Evolutionary conservation across 2,113 vertebrate species (phyloP).

Genomic region (Lynx canadensis): DNA sequence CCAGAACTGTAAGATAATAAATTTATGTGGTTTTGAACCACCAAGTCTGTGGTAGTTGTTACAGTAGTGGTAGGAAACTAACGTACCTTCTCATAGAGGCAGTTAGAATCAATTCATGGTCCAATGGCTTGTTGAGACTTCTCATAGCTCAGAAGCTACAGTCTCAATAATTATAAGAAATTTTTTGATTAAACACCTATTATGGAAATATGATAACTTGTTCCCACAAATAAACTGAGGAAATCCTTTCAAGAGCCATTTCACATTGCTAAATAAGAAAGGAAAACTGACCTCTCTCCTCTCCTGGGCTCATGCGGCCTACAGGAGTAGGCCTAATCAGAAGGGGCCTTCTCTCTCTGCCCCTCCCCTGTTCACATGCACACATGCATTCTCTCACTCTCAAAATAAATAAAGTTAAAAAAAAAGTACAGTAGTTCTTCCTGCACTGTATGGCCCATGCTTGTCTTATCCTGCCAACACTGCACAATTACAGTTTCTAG

Average conservation of each 20-base stretch:
- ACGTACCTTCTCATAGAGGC: neutral
- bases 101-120: neutral
- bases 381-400: too few relatives aligned
- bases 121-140: neutral
- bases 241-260: neutral
- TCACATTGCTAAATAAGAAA: neutral
- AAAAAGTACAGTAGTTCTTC: neutral
- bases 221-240: neutral
- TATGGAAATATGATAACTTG: neutral
- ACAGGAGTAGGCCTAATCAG: neutral
- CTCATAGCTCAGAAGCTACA: neutral
- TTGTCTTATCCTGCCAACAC: neutral
- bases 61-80: neutral
- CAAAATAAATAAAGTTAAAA: too few relatives aligned
- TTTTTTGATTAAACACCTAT: neutral
- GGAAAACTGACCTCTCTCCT: neutral
- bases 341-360: too few relatives aligned
- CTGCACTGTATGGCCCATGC: accelerated
- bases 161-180: neutral
- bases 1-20: neutral
- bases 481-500: neutral
- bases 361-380: too few relatives aligned
- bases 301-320: neutral
- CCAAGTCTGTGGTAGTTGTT: neutral
- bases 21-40: neutral